Percentiles rank a stretch among this genome's conserved stretches.
These are phyloP conservation scores for Protobothrops mucrosquamatus DNA, from an alignment of 2,113 vertebrate genomes.

Conservation along the genomic window DNA sequence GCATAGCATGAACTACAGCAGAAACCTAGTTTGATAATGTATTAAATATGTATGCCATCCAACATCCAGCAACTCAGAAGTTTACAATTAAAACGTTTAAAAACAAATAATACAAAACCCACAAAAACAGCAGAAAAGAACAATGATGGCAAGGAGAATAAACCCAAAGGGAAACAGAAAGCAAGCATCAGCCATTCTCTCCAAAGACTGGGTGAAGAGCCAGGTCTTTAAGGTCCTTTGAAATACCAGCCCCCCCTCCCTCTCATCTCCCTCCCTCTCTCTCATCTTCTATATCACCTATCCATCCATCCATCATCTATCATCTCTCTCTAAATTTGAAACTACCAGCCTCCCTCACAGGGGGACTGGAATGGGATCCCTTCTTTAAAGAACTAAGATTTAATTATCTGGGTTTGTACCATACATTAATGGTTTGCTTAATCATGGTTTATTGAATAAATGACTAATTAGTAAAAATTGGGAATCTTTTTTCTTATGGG, in stretches of 20 bases:
- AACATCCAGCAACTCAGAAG: neutral
- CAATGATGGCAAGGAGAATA: neutral
- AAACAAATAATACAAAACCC: neutral
- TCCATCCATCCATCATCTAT: too few relatives aligned
- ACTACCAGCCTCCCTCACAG: too few relatives aligned
- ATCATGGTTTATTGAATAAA: neutral
- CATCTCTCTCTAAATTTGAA: too few relatives aligned
- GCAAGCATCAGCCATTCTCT: neutral
- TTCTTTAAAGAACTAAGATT: neutral
- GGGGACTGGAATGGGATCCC: too few relatives aligned
- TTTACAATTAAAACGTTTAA: neutral
- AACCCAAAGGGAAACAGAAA: neutral
- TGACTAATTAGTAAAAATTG: neutral
- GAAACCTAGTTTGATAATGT: neutral
- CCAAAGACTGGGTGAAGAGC: neutral
- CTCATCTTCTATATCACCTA: too few relatives aligned
- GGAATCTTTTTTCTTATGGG: neutral
- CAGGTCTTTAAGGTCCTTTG: neutral
- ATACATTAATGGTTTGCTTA: neutral
- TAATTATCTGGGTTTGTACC: neutral
- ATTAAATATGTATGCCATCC: neutral
- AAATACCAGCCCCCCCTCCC: neutral
- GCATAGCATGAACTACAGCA: neutral
- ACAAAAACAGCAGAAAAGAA: neutral
- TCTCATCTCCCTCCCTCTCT: too few relatives aligned